Evolutionary conservation across 2,797 vertebrate species (phyloP).

Genomic region (Gymnopithys bicolor): DNA sequence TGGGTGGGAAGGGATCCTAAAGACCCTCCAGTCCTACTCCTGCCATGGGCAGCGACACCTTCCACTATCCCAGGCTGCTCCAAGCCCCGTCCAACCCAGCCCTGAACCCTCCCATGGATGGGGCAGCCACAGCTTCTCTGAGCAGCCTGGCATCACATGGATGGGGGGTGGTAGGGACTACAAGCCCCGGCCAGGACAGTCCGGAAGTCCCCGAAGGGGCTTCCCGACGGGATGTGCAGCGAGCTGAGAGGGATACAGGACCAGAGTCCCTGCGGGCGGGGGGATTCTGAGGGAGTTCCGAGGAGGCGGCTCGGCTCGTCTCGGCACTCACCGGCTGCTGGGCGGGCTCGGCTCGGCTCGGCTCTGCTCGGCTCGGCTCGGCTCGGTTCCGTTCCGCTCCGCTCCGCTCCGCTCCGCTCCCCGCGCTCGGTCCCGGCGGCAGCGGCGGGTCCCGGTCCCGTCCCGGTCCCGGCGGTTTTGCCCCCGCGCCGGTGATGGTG

Average conservation of each 20-base stretch:
- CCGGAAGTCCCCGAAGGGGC: neutral
- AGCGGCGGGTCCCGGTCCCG: neutral
- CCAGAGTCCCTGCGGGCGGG: neutral
- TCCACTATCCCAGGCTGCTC: rapidly evolving
- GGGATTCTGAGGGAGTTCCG: neutral
- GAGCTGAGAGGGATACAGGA: neutral
- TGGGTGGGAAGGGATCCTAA: neutral
- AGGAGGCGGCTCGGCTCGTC: neutral
- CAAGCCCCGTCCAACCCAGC: neutral
- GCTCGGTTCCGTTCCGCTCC: neutral
- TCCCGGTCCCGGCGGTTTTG: neutral
- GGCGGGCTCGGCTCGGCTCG: neutral
- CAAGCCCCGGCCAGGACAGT: neutral
- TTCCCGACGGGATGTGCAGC: neutral
- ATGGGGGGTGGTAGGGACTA: too few relatives aligned
- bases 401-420: neutral
- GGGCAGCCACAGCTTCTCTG: neutral
- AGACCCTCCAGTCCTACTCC: neutral
- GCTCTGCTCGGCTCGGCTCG: neutral
- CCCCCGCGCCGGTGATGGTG: neutral
- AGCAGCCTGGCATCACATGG: neutral
- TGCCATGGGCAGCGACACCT: neutral
- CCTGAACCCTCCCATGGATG: neutral
- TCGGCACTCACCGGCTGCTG: neutral
- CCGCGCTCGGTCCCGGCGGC: neutral